Conservation (phyloP, 2,888 invertebrate species). For the Allygus modestus region DNA sequence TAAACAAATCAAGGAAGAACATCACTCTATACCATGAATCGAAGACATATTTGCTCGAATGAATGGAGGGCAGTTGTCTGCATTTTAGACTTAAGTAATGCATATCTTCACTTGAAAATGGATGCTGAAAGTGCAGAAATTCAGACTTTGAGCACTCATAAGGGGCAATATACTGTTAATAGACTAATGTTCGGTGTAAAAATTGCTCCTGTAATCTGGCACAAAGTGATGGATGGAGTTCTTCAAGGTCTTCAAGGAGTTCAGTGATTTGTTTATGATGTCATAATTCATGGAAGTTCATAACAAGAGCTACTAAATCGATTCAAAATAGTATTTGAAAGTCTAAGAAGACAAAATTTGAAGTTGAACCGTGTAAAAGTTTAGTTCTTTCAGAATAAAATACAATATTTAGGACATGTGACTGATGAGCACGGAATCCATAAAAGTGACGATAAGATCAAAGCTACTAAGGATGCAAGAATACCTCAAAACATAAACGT, state of each 20-base stretch:
- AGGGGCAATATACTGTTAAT: slow-evolving; percentile 34
- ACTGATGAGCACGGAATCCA: slow-evolving; percentile 63
- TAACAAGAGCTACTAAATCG: background rate
- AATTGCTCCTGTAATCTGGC: slow-evolving; percentile 50
- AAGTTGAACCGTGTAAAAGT: slow-evolving; percentile 37
- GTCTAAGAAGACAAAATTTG: background rate
- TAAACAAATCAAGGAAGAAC: slow-evolving; percentile 65
- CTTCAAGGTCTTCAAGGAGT: slow-evolving; percentile 71
- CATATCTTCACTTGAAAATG: slow-evolving; percentile 67
- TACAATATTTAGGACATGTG: slow-evolving; percentile 67
- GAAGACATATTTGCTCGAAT: slow-evolving; percentile 68
- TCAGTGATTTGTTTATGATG: slow-evolving; percentile 54
- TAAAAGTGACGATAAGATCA: slow-evolving; percentile 45
- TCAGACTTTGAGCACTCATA: slow-evolving; percentile 65
- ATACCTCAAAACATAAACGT: slow-evolving; percentile 70
- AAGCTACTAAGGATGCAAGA: slow-evolving; percentile 64
- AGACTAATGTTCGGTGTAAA: slow-evolving; percentile 62
- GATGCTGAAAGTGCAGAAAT: slow-evolving; percentile 66
- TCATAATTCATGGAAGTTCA: slow-evolving; percentile 38
- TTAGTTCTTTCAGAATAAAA: slow-evolving; percentile 60
- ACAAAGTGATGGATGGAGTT: slow-evolving; percentile 70
- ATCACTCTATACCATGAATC: slow-evolving; percentile 71
- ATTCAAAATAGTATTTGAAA: background rate
- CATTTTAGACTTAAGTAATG: slow-evolving; percentile 67
- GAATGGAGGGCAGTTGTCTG: slow-evolving; percentile 67